phyloP scores from a whole-genome alignment of 2,888 invertebrate genomes.

The Synergus japonicus region DNA sequence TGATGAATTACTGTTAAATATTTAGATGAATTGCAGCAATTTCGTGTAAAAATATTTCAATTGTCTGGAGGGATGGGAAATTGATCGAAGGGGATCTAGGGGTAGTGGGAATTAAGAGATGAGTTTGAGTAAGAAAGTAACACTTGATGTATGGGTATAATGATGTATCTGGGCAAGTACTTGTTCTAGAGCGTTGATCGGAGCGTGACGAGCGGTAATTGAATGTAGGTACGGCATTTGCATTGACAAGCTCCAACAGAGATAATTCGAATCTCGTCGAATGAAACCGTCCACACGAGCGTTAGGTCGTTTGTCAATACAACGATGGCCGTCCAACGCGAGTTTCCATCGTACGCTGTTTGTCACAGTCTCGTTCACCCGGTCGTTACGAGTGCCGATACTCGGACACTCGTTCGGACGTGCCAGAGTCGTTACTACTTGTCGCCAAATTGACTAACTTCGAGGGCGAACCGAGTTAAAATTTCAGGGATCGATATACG shows the following conservation, averaged over 20 bases:
- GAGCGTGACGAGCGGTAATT: conserved; percentile 76
- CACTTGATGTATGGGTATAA: neutral
- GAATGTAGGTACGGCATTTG: conserved; percentile 76
- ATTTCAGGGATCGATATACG: conserved; percentile 13
- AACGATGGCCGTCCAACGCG: conserved; percentile 72
- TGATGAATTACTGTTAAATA: neutral
- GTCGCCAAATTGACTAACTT: conserved; percentile 52
- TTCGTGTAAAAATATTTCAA: neutral
- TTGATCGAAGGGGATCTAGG: neutral
- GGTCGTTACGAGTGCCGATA: conserved; percentile 54
- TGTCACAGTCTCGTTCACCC: conserved; percentile 66
- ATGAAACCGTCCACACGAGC: conserved; percentile 71
- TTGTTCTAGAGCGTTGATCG: conserved; percentile 66
- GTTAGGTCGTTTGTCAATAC: conserved; percentile 78
- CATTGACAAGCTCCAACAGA: conserved; percentile 76
- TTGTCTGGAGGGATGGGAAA: neutral
- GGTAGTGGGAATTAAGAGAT: neutral
- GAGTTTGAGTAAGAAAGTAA: conserved; percentile 4
- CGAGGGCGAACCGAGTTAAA: conserved; percentile 21
- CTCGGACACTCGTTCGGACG: conserved; percentile 53
- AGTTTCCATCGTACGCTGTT: conserved; percentile 66
- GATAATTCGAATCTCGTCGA: conserved; percentile 77
- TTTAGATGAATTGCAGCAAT: neutral
- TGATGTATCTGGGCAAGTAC: conserved; percentile 9
- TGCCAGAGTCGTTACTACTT: conserved; percentile 51